phyloP scores from a whole-genome alignment of 2,113 vertebrate genomes.

The Lates calcarifer region DNA sequence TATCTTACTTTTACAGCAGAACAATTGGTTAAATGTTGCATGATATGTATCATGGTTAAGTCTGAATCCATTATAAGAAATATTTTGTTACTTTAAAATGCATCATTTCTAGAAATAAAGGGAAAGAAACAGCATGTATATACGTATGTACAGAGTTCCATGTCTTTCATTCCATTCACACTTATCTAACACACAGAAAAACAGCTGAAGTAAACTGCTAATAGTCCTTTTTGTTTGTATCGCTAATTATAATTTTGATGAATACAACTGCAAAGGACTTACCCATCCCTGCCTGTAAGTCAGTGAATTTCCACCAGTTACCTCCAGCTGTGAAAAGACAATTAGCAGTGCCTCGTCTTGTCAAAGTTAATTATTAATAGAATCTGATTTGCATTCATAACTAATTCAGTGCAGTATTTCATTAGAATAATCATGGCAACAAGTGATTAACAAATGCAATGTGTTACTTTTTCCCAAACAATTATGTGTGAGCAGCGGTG shows the following conservation, averaged over 20 bases:
- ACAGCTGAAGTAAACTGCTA: no score
- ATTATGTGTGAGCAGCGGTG: conserved; percentile 42
- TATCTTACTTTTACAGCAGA: background rate
- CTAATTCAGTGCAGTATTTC: conserved; percentile 36
- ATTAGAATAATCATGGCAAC: conserved; percentile 37
- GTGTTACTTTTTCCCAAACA: conserved; percentile 24
- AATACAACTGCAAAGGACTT: background rate
- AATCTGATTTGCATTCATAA: conserved; percentile 50
- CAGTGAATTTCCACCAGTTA: background rate
- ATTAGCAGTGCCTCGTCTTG: conserved; percentile 1
- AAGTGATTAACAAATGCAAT: conserved; percentile 26
- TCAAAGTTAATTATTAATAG: conserved; percentile 31
- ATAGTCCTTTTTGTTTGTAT: background rate
- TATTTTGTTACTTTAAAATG: conserved; percentile 18
- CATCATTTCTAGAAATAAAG: background rate
- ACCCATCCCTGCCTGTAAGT: background rate
- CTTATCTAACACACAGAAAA: background rate
- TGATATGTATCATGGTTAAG: background rate
- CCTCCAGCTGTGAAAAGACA: conserved; percentile 13
- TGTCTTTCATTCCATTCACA: background rate
- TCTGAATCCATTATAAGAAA: conserved; percentile 30
- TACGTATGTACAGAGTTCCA: background rate
- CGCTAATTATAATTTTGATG: background rate
- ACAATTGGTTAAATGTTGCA: background rate
- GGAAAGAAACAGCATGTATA: background rate